Percentiles rank a stretch among this genome's conserved stretches.
Conservation (phyloP, 53 echinoderm and acorn worm species). For the Holothuria scabra region DNA sequence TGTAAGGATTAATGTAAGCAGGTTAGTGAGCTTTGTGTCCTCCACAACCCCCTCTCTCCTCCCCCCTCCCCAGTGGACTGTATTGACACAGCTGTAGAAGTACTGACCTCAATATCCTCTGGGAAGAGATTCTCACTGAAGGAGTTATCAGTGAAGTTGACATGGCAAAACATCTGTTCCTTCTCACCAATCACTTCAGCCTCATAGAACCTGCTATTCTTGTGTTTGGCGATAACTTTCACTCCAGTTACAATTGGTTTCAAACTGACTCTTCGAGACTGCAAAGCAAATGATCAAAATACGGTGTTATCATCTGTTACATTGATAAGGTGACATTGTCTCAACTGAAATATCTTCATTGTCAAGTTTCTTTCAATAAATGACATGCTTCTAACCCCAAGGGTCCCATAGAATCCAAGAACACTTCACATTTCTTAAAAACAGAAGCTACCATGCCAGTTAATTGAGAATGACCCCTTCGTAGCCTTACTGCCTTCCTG, state of each 20-base stretch:
- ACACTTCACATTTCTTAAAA: too few relatives aligned
- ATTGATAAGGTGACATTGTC: neutral
- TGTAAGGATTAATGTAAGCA: too few relatives aligned
- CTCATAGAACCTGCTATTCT: slow-evolving; percentile 88
- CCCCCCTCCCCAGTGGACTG: neutral
- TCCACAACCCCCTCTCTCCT: neutral
- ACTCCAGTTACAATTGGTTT: slow-evolving; percentile 64
- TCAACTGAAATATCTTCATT: neutral
- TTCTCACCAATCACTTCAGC: slow-evolving; percentile 70
- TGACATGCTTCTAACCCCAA: too few relatives aligned
- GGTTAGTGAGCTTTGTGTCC: too few relatives aligned
- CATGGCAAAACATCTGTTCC: slow-evolving; percentile 90
- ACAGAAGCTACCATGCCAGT: too few relatives aligned
- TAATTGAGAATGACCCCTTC: too few relatives aligned
- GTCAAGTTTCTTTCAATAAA: too few relatives aligned
- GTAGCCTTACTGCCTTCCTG: too few relatives aligned
- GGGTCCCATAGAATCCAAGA: too few relatives aligned
- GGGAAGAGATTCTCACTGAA: slow-evolving; percentile 94
- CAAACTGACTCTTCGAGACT: slow-evolving; percentile 64
- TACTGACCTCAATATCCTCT: slow-evolving; percentile 87
- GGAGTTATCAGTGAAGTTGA: slow-evolving; percentile 79
- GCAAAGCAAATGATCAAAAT: neutral
- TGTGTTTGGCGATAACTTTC: slow-evolving; percentile 88
- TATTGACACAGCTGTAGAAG: neutral
- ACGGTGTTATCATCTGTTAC: too few relatives aligned